Conservation (phyloP, 2,113 vertebrate genomes). For the Ciconia stormi region DNA sequence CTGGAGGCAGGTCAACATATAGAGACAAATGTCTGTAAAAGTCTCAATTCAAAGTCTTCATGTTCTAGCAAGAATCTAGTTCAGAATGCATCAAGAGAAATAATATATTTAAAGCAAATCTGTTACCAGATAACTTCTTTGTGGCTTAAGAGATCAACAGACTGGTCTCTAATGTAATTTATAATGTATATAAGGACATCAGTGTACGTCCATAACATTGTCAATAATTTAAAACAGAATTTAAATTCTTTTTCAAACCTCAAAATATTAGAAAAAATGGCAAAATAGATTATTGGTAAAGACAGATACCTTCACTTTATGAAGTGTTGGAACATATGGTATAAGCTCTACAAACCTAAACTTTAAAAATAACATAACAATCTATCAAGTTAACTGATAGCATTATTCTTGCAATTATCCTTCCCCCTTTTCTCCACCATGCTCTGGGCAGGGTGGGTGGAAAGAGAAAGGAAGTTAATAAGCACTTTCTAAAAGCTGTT, state of each 20-base stretch:
- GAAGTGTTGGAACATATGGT: neutral
- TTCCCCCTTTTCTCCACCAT: neutral
- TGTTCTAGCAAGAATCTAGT: neutral
- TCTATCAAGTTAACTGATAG: neutral
- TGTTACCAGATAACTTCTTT: neutral
- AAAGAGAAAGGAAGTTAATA: neutral
- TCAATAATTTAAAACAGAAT: neutral
- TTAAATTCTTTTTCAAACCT: neutral
- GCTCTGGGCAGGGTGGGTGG: neutral
- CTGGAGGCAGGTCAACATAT: neutral
- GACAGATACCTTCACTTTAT: neutral
- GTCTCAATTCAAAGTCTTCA: neutral
- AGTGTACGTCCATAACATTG: neutral
- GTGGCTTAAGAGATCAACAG: neutral
- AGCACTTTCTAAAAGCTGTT: neutral
- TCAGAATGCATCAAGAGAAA: neutral
- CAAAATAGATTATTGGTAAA: neutral
- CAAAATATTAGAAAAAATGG: neutral
- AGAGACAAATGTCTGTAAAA: neutral
- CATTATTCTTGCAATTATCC: neutral
- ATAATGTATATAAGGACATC: neutral
- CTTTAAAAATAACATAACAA: neutral
- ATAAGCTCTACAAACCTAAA: neutral
- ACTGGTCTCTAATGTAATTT: neutral
- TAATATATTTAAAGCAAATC: neutral